A percentile compares a stretch with the other conserved stretches of the same genome.
Conservation (phyloP, 2,888 invertebrate genomes). For the Imbricaverruca yamaguchii region DNA sequence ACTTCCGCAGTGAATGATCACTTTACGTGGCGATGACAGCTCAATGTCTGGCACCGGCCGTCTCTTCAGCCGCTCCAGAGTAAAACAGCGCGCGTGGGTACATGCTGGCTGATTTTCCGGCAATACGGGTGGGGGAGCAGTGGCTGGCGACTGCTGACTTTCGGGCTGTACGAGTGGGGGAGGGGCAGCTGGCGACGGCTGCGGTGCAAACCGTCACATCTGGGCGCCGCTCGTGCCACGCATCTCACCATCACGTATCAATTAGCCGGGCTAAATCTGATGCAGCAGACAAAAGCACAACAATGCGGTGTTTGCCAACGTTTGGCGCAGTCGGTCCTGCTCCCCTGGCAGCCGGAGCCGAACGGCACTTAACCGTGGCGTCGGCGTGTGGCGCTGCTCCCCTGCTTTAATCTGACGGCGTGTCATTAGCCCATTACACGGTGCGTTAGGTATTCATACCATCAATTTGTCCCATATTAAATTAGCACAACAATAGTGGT, state of each 20-base stretch:
- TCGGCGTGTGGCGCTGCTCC: neutral
- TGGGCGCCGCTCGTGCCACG: neutral
- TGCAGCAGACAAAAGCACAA: neutral
- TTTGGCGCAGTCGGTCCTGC: neutral
- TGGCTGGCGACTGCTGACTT: too few species aligned
- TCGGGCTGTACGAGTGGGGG: too few species aligned
- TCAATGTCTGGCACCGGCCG: too few species aligned
- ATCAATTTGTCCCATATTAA: slow-evolving; percentile 21
- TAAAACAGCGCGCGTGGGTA: too few species aligned
- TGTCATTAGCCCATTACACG: slow-evolving; percentile 21
- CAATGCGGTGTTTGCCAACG: slow-evolving; percentile 18
- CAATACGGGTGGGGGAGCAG: too few species aligned
- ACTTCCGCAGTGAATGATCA: too few species aligned
- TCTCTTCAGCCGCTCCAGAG: too few species aligned
- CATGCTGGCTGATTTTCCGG: too few species aligned
- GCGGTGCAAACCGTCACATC: neutral
- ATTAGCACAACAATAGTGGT: slow-evolving; percentile 11
- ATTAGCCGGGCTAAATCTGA: neutral
- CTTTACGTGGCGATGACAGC: too few species aligned
- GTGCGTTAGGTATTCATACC: slow-evolving; percentile 22
- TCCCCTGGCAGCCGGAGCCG: neutral
- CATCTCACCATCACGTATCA: slow-evolving; percentile 14
- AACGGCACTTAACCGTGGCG: neutral
- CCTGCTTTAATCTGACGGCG: neutral
- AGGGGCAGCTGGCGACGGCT: too few species aligned